Percentiles rank a stretch among this genome's conserved stretches.
phyloP scores from a whole-genome alignment of 2,113 vertebrate genomes.

The Caretta caretta region DNA sequence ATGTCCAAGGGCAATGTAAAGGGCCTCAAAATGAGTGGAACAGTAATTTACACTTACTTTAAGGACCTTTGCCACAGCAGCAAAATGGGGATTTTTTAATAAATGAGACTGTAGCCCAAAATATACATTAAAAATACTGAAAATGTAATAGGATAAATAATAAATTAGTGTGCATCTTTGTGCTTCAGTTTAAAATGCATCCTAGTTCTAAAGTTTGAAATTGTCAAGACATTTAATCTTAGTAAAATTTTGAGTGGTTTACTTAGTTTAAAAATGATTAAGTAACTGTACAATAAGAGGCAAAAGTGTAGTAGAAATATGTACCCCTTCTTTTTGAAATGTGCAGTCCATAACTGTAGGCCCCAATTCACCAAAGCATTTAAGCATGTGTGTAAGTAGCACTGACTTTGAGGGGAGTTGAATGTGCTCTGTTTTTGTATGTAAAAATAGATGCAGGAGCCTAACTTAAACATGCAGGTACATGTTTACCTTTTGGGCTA shows the following conservation, averaged over 20 bases:
- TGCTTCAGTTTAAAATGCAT: too few species aligned
- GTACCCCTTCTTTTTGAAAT: not conserved
- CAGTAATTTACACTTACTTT: not conserved
- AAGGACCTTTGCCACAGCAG: not conserved
- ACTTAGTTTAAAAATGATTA: too few species aligned
- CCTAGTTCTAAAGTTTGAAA: too few species aligned
- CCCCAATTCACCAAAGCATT: not conserved
- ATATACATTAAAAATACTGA: not conserved
- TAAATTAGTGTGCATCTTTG: too few species aligned
- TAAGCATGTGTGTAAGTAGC: not conserved
- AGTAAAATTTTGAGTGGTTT: too few species aligned
- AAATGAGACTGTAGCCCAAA: not conserved
- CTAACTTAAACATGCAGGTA: not conserved
- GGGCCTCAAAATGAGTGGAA: not conserved
- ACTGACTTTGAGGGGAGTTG: not conserved
- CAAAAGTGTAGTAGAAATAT: not conserved
- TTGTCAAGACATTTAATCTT: too few species aligned
- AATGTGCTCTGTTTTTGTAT: fast-evolving
- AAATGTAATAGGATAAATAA: not conserved
- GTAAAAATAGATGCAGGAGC: not conserved
- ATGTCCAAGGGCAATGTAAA: not conserved
- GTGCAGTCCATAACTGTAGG: not conserved
- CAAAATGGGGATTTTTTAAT: not conserved
- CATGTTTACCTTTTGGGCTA: not conserved
- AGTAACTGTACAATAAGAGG: not conserved